Conservation (phyloP, 2,888 invertebrate genomes). For the Diplazon laetatorius region DNA sequence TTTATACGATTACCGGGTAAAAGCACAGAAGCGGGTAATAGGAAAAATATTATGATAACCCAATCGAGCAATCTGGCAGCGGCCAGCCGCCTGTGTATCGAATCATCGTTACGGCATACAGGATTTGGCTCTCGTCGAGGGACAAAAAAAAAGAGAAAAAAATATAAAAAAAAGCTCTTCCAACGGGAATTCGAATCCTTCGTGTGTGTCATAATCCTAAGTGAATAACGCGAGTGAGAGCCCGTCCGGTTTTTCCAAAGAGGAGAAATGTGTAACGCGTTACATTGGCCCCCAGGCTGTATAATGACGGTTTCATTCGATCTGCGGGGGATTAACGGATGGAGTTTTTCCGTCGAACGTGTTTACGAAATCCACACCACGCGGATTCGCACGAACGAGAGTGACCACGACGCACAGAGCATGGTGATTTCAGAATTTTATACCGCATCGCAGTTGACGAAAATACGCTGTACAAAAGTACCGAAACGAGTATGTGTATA, state of each 20-base stretch:
- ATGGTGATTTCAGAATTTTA: conserved; percentile 32
- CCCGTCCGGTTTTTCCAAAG: conserved; percentile 23
- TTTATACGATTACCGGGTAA: neutral
- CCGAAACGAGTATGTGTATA: conserved; percentile 48
- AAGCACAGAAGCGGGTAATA: conserved; percentile 69
- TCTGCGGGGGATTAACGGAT: conserved; percentile 61
- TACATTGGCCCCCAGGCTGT: conserved; percentile 55
- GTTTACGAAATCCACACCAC: conserved; percentile 14
- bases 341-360: conserved; percentile 54
- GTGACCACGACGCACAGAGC: conserved; percentile 21
- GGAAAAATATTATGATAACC: conserved; percentile 82
- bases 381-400: conserved; percentile 37
- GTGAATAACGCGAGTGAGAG: conserved; percentile 67
- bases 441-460: conserved; percentile 26
- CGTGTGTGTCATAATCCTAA: conserved; percentile 76
- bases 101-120: conserved; percentile 81
- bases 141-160: conserved; percentile 33
- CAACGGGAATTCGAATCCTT: conserved; percentile 61
- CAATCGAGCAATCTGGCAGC: conserved; percentile 75
- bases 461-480: conserved; percentile 40
- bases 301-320: conserved; percentile 78
- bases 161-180: conserved; percentile 29
- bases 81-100: conserved; percentile 73
- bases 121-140: conserved; percentile 75
- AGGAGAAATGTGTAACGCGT: conserved; percentile 45